Base-by-base conservation (phyloP, 2,888 invertebrate species). In the Anarsia innoxiella region DNA sequence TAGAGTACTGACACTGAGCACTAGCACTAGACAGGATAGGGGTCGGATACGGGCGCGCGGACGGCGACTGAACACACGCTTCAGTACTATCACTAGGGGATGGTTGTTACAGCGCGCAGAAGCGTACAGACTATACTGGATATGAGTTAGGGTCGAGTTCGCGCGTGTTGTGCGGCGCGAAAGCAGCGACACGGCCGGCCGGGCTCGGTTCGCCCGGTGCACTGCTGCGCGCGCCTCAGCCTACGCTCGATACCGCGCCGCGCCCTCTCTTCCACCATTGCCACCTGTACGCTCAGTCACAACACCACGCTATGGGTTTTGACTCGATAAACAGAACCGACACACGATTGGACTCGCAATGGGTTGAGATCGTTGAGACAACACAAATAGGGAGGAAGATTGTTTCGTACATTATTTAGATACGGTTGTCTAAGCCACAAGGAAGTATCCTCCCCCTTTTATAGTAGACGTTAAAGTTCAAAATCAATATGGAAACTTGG, bases 201-300 rank as follows among this genome's bases (percentile, higher is more conserved):
- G 60, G 66, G 66, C 55, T 60, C 59, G 56, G 50, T 51, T 56
- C 63, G 56, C 53, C 62, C 62, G 62, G 52, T 64, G 68, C 67
- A 76, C 74, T 74, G 67, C 49, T 60, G 66, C 67, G 69, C 66
- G 69, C 74, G 71, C 72, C 67, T 58, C 54, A 59, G 50, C 53
- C 60, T 45, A 41, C 69, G 71, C 68, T 71, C 70, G 60, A 65
- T 70, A 66, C 42, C 48, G 46, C 56, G 65, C 61, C 79, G 75
- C 82, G 75, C 80, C 79, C 78, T 71, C 66, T 63, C 59, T 56
- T 41, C 52, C 61, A 19, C 67, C 62, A 60, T 57, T 71, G 70
- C 78, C 82, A 83, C 83, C 82, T 83, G 82, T 82, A 69, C 70
- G 75, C 74, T 70, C 72, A 65, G 75, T 73, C 82, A 78, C 67